Evolutionary conservation across 2,797 vertebrate species (phyloP).

Genomic region (Mus minutoides): DNA sequence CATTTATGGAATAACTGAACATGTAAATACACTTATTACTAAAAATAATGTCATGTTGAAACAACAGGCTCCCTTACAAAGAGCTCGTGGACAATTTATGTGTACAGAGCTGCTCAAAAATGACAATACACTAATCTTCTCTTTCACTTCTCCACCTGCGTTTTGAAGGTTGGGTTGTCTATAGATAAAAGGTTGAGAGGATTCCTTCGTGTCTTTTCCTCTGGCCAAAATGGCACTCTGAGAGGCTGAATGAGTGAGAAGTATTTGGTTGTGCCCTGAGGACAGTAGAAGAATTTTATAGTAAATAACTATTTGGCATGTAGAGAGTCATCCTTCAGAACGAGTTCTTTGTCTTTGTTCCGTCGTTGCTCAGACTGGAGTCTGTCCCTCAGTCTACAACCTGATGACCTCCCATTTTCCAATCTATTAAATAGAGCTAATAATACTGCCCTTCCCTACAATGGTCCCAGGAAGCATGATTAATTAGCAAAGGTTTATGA

Average conservation of each 20-base stretch:
- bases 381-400: constrained; percentile 5
- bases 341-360: constrained; percentile 21
- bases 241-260: neutral
- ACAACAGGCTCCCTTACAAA: constrained; percentile 14
- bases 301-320: constrained; percentile 40
- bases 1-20: constrained; percentile 24
- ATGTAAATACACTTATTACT: constrained; percentile 2
- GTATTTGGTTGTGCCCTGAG: constrained; percentile 22
- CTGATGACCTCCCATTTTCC: constrained; percentile 55
- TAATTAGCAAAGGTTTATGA: constrained; percentile 80
- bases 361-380: neutral
- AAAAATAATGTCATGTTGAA: constrained; percentile 31
- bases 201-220: neutral
- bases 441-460: constrained; percentile 73
- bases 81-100: neutral
- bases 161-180: neutral
- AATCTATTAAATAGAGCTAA: constrained; percentile 63
- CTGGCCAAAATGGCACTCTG: neutral
- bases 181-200: neutral
- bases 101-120: constrained; percentile 23
- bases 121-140: neutral
- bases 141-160: neutral
- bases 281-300: constrained; percentile 14
- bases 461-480: constrained; percentile 77
- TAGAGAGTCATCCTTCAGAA: neutral